Percentiles rank a stretch among this genome's conserved stretches.
phyloP scores from a whole-genome alignment of 2,113 vertebrate genomes.

The Dolichallabes microphthalmus region DNA sequence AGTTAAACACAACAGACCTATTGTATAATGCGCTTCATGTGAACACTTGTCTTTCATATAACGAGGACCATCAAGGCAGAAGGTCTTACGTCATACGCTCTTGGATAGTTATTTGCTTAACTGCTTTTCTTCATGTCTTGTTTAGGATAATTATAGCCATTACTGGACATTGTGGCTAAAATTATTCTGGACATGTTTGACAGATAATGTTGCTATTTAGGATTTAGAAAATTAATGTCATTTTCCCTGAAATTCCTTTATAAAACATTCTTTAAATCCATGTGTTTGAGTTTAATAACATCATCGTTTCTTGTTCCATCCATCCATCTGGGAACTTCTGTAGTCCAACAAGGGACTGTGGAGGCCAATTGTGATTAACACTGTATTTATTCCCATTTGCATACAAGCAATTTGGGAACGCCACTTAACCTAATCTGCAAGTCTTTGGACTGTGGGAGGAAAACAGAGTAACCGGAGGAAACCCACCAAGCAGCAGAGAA shows the following conservation, averaged over 20 bases:
- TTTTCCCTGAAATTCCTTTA: background rate
- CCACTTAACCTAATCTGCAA: too few relatives aligned
- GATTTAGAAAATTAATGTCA: background rate
- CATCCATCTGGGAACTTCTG: too few relatives aligned
- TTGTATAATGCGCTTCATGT: background rate
- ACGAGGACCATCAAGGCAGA: background rate
- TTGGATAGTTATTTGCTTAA: background rate
- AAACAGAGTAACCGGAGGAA: too few relatives aligned
- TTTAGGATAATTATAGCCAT: constrained; percentile 21
- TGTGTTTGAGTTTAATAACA: background rate
- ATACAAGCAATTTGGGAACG: too few relatives aligned
- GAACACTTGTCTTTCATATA: constrained; percentile 27
- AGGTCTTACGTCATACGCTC: background rate
- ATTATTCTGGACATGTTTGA: background rate
- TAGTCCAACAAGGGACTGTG: too few relatives aligned
- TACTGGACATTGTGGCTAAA: background rate
- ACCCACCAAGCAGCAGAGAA: too few relatives aligned
- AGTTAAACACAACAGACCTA: background rate
- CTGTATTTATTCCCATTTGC: too few relatives aligned
- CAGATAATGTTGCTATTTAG: background rate
- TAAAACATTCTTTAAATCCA: background rate
- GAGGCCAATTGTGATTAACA: too few relatives aligned
- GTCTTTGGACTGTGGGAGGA: too few relatives aligned
- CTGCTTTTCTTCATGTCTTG: constrained; percentile 5
- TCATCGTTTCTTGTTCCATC: background rate